Evolutionary conservation across 2,888 invertebrate species (phyloP), one percentile per base, ranked within the genome.

Genomic region (Calameuta pallipes): DNA sequence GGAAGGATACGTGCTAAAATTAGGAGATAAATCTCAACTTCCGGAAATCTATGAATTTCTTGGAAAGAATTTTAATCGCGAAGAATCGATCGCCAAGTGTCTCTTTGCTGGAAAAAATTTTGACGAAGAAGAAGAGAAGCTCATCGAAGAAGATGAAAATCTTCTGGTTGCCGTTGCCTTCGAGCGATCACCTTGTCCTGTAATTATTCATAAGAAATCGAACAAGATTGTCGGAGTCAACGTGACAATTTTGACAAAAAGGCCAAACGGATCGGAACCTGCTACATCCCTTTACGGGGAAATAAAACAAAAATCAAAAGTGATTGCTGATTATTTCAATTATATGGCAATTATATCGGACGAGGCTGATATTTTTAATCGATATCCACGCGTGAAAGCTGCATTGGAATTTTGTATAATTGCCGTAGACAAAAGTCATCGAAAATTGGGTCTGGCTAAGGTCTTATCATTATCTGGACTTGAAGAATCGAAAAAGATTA

Each of bases 381-480:
- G 35, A 34, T 88, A 82, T 76, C 82, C 86, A 0, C 13, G 77
- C 1, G 82, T 82, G 0, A 76, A 78, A 36, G 75, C 31, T 1
- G 79, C 80, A 1, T 79, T 85, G 71, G 88, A 88, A 75, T 84
- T 86, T 78, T 88, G 84, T 35, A 85, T 85, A 0, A 73, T 85
- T 2, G 85, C 84, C 4, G 84, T 87, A 1, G 84, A 84, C 23
- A 80, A 76, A 23, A 69, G 79, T 74, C 84, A 88, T 36, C 81
- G 88, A 9, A 71, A 75, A 33, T 81, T 75, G n/a, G 87, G 87
- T 3, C 41, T 88, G 30, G 78, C 85, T 1, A 82, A 23, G 11
- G 71, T 69, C 6, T 12, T 87, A 23, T 79, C 84, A 36, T 75
- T 56, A 1, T 78, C 77, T 1, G 85, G 83, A 9, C 78, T 87